phyloP scores from a whole-genome alignment of 2,797 vertebrate species.

The Champsocephalus gunnari region DNA sequence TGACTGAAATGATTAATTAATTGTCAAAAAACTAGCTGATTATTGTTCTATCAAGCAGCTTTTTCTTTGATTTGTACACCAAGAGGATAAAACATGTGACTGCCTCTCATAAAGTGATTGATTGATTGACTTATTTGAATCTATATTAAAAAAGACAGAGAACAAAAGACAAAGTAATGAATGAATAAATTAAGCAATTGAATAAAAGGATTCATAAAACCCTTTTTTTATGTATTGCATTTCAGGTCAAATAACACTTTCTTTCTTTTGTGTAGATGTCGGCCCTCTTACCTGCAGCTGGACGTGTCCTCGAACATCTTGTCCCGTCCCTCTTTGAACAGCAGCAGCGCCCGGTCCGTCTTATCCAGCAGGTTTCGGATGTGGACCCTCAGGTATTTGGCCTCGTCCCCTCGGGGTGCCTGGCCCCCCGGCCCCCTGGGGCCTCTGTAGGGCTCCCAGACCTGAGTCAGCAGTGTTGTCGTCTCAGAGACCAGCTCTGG shows the following conservation, averaged over 20 bases:
- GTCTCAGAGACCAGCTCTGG: slow-evolving; percentile 82
- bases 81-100: not conserved
- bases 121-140: not conserved
- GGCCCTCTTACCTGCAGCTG: slow-evolving; percentile 79
- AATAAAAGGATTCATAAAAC: not conserved
- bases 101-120: not conserved
- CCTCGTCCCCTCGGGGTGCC: slow-evolving; percentile 74
- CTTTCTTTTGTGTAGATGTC: not conserved
- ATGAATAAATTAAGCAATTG: not conserved
- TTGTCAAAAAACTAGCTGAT: not conserved
- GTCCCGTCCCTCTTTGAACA: slow-evolving; percentile 84
- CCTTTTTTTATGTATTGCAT: not conserved
- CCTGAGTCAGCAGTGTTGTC: slow-evolving; percentile 61
- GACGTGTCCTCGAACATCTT: slow-evolving; percentile 86
- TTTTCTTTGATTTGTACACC: not conserved
- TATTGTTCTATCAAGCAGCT: not conserved
- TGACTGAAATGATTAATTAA: not conserved
- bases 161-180: not conserved
- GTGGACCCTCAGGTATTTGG: slow-evolving; percentile 82
- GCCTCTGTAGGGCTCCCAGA: slow-evolving; percentile 80
- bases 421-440: not conserved
- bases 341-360: slow-evolving; percentile 77
- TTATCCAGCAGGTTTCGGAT: slow-evolving; percentile 87
- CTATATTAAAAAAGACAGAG: not conserved
- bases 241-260: not conserved